Conservation (phyloP, 2,113 vertebrate genomes). For the Arenaria interpres region DNA sequence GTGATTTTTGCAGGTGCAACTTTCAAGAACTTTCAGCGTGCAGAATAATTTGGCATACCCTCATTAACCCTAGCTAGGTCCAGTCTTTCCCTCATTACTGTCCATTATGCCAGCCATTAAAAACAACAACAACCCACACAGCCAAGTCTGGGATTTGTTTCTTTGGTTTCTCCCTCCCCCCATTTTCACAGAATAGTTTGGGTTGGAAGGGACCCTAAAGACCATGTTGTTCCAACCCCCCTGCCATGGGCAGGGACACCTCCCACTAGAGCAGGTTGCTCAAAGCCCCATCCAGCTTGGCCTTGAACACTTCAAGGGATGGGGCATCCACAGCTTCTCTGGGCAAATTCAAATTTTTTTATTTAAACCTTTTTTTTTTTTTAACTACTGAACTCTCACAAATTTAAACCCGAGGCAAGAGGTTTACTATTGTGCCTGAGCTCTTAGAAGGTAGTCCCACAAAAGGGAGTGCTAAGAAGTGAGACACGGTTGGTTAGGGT, state of each 20-base stretch:
- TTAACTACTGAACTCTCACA: background rate
- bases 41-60: too few relatives aligned
- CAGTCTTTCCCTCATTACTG: background rate
- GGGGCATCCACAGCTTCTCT: background rate
- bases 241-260: background rate
- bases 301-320: background rate
- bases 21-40: background rate
- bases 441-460: background rate
- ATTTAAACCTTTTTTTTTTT: background rate
- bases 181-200: background rate
- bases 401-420: background rate
- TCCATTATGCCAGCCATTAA: background rate
- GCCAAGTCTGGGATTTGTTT: background rate
- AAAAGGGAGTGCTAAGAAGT: background rate
- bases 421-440: background rate
- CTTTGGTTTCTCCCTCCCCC: fast-evolving
- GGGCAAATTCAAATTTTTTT: background rate
- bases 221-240: background rate
- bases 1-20: background rate
- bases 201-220: background rate
- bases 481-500: background rate
- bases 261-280: background rate
- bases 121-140: background rate
- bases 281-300: background rate
- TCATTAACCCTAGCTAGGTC: background rate